Evolutionary conservation across 92 coral and sea anemone genomes (phyloP).

Genomic region (Porites evermanni): DNA sequence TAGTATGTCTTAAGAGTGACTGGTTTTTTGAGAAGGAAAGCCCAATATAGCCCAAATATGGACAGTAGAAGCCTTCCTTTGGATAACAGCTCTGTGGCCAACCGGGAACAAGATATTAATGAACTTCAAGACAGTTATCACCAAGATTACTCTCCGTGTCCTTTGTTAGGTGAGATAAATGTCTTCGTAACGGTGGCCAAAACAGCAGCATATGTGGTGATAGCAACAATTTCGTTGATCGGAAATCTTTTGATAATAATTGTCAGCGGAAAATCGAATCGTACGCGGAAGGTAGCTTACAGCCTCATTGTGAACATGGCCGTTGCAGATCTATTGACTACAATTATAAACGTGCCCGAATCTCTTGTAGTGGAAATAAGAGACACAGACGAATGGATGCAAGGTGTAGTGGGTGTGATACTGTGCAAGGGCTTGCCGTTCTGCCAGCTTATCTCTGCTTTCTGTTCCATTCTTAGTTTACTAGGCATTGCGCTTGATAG

Average conservation of each 20-base stretch:
- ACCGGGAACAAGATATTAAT: no score
- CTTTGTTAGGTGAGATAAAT: neutral
- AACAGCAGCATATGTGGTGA: slow-evolving; percentile 37
- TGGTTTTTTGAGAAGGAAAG: no score
- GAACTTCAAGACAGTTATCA: neutral
- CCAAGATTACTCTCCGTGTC: neutral
- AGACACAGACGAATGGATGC: slow-evolving; percentile 40
- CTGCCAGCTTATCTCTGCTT: slow-evolving; percentile 66
- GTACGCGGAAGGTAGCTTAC: slow-evolving; percentile 57
- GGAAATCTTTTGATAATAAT: slow-evolving; percentile 63
- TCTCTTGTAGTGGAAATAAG: slow-evolving; percentile 48
- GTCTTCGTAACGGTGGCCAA: neutral
- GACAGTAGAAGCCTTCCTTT: neutral
- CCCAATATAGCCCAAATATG: neutral
- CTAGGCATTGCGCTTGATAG: slow-evolving; percentile 80
- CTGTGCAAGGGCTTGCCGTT: slow-evolving; percentile 70
- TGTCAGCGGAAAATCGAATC: slow-evolving; percentile 32
- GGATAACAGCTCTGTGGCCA: no score
- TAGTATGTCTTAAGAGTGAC: no score
- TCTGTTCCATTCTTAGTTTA: slow-evolving; percentile 78
- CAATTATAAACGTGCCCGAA: slow-evolving; percentile 70
- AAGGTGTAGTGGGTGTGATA: slow-evolving; percentile 39
- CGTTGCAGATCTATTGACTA: slow-evolving; percentile 67
- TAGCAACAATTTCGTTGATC: slow-evolving; percentile 47
- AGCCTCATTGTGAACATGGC: slow-evolving; percentile 68